A percentile compares a stretch with the other conserved stretches of the same genome.
phyloP scores from a whole-genome alignment of 2,888 invertebrate species.

The Ceriagrion tenellum region DNA sequence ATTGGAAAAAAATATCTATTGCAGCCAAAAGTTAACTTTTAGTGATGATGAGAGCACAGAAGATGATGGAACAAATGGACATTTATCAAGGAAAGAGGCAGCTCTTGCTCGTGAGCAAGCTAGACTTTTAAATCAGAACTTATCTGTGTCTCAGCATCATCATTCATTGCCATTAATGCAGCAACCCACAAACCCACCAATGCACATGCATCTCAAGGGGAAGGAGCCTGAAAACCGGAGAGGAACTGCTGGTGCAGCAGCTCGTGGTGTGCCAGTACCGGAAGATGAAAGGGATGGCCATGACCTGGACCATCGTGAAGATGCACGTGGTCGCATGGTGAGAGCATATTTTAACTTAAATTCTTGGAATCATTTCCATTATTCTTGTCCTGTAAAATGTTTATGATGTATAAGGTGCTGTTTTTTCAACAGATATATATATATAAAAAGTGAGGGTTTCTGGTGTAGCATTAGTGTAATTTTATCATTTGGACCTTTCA shows the following conservation, averaged over 20 bases:
- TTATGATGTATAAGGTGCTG: no score
- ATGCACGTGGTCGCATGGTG: constrained; percentile 50
- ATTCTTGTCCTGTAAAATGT: no score
- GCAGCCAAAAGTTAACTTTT: constrained; percentile 93
- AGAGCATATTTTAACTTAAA: not conserved
- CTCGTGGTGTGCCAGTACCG: constrained; percentile 12
- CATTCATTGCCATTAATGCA: constrained; percentile 37
- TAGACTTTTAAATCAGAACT: constrained; percentile 12
- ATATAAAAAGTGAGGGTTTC: no score
- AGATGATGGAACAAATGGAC: constrained; percentile 72
- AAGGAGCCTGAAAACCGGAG: constrained; percentile 39
- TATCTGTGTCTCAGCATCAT: constrained; percentile 26
- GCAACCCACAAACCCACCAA: constrained; percentile 8
- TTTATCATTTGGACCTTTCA: no score
- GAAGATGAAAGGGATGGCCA: constrained; percentile 65
- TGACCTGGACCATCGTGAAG: constrained; percentile 55
- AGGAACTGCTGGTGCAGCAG: constrained; percentile 13
- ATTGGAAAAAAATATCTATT: constrained; percentile 71
- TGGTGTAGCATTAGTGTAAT: no score
- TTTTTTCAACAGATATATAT: no score
- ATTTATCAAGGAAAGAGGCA: constrained; percentile 74
- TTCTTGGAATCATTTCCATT: not conserved
- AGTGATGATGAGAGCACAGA: constrained; percentile 90
- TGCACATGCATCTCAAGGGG: constrained; percentile 46
- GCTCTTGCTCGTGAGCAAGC: constrained; percentile 69